Evolutionary conservation across 2,888 invertebrate genomes (phyloP), one percentile per base, ranked within the genome.

Genomic region (Nebria brevicollis): DNA sequence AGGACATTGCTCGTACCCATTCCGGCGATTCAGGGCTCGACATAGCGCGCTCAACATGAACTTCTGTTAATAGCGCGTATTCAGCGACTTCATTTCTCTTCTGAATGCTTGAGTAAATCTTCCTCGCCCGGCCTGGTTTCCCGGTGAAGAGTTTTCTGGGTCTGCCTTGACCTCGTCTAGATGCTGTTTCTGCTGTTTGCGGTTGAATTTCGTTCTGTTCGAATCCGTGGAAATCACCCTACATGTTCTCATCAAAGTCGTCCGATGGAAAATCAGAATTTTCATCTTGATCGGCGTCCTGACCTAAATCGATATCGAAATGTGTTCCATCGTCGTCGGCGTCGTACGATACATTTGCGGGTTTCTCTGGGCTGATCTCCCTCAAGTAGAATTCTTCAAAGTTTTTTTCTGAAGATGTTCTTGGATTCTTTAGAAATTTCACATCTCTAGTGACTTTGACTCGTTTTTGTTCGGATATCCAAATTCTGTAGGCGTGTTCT

Each of bases 401-500:
- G 20, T 20, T 20, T 20, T 0, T 20, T 20, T 20, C 20, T 1
- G 20, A 20, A 20, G 20, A 20, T 20, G 20, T 20, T 20, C 20
- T 20, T 20, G 11, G 20, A 1, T 66, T 8, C 1, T 66, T 20
- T 11, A 26, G 5, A 72, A 72, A 84, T 75, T 83, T 84, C 0
- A 85, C 84, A 73, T 85, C 83, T 66, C 85, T 72, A 20, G 72
- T 77, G 5, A 84, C 82, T 13, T 77, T 41, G 1, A 84, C 80
- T 78, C 83, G 83, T 66, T 75, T 77, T 76, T 83, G 77, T 5
- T 72, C 20, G 13, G 83, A 66, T 20, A 79, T 64, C 83, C 83
- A 85, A 3, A 86, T 75, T 83, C 84, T 75, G 77, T 83, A 86
- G 5, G 78, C 85, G 15, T 25, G 20, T 68, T 20, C 81, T 86